Evolutionary conservation across 92 coral and sea anemone genomes (phyloP).

Genomic region (Scolanthus callimorphus): DNA sequence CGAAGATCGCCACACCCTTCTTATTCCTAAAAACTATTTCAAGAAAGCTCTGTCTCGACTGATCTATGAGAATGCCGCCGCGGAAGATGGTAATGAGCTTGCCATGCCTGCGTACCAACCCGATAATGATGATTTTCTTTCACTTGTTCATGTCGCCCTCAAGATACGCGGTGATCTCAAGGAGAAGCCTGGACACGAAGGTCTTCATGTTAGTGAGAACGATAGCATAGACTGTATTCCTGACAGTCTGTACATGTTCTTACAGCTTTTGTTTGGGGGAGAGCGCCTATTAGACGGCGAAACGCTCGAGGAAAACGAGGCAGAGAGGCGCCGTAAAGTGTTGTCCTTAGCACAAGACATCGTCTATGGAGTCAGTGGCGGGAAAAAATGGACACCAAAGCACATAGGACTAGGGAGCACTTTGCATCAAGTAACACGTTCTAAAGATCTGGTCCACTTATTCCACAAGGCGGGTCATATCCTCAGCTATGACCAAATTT

Average conservation of each 20-base stretch:
- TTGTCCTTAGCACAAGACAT: conserved; percentile 36
- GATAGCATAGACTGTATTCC: conserved; percentile 37
- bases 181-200: conserved; percentile 18
- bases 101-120: conserved; percentile 20
- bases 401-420: conserved; percentile 54
- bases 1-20: conserved; percentile 38
- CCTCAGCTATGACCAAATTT: conserved; percentile 48
- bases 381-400: conserved; percentile 59
- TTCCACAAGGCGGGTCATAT: conserved; percentile 53
- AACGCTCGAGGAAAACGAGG: conserved; percentile 19
- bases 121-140: conserved; percentile 28
- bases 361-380: conserved; percentile 36
- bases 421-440: conserved; percentile 53
- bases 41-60: conserved; percentile 10
- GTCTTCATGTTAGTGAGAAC: conserved; percentile 21
- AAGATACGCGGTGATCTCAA: conserved; percentile 30
- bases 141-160: conserved; percentile 46
- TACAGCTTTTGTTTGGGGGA: conserved; percentile 42
- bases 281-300: conserved; percentile 8
- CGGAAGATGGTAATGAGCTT: conserved; percentile 10
- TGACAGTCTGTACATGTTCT: conserved; percentile 45
- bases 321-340: conserved; percentile 36
- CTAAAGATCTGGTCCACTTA: conserved; percentile 48
- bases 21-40: conserved; percentile 35
- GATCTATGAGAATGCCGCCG: conserved; percentile 12